These are phyloP conservation scores for Synanthedon myopaeformis DNA, from an alignment of 2,888 invertebrate genomes.

Conservation along the genomic window DNA sequence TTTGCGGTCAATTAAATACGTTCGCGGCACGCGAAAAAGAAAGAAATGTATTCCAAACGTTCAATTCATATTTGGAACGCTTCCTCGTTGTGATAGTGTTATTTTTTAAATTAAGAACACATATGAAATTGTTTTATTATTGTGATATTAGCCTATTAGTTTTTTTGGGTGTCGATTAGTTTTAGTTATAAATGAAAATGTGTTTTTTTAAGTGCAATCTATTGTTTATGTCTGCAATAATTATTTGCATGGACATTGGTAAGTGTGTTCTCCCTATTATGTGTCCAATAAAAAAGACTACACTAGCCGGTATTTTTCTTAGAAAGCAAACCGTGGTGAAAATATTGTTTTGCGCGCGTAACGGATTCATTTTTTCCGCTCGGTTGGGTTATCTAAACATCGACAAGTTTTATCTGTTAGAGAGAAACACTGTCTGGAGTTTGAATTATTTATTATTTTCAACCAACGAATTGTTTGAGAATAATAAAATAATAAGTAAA, in stretches of 20 bases:
- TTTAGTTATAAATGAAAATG: slow-evolving; percentile 21
- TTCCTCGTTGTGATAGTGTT: background rate
- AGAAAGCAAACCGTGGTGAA: background rate
- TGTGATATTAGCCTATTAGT: background rate
- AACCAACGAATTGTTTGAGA: too few relatives aligned
- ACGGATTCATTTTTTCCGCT: background rate
- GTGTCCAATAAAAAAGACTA: too few relatives aligned
- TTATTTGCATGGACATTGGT: slow-evolving; percentile 26
- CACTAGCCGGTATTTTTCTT: background rate
- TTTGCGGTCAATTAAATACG: background rate
- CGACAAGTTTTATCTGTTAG: too few relatives aligned
- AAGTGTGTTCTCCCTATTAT: slow-evolving; percentile 13
- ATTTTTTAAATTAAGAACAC: background rate
- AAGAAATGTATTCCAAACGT: background rate
- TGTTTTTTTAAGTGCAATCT: slow-evolving; percentile 26
- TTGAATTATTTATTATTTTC: too few relatives aligned
- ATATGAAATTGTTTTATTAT: background rate
- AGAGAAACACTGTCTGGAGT: too few relatives aligned
- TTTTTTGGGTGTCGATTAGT: background rate
- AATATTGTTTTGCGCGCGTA: background rate
- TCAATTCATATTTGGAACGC: background rate
- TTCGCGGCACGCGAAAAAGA: background rate
- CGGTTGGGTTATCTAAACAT: background rate
- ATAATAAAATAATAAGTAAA: too few relatives aligned
- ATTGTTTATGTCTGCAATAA: slow-evolving; percentile 20